Conservation (phyloP, 2,113 vertebrate genomes). For the Menura novaehollandiae region DNA sequence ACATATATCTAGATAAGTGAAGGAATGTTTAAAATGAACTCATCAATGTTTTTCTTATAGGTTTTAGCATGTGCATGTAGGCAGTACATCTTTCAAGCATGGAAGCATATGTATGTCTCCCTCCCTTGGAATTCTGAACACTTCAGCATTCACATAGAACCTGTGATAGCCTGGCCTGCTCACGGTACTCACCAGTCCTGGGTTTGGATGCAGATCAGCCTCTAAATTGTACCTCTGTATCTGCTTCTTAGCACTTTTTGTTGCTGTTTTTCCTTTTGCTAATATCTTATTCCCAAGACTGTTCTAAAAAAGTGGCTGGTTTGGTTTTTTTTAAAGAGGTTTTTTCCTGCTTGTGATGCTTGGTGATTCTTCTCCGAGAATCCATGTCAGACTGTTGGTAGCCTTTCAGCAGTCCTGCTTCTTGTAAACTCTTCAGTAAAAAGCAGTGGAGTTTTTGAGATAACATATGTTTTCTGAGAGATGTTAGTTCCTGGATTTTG, state of each 20-base stretch:
- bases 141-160: accelerated
- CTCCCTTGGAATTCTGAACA: not conserved
- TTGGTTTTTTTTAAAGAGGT: not conserved
- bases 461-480: not conserved
- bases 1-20: not conserved
- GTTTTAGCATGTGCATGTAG: not conserved
- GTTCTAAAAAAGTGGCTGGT: not conserved
- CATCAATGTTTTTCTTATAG: not conserved
- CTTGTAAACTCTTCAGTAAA: not conserved
- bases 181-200: accelerated
- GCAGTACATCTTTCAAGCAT: not conserved
- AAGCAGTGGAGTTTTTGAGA: not conserved
- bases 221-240: not conserved
- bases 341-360: not conserved
- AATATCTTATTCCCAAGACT: not conserved
- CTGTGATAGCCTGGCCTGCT: not conserved
- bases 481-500: not conserved
- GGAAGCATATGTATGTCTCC: not conserved
- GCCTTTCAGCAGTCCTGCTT: not conserved
- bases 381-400: not conserved
- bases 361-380: not conserved
- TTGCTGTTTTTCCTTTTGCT: not conserved
- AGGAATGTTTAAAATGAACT: not conserved
- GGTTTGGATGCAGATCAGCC: not conserved
- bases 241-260: not conserved